Evolutionary conservation across 2,888 invertebrate genomes (phyloP), one percentile per base, ranked within the genome.

Genomic region (Malthinus seriepunctatus): DNA sequence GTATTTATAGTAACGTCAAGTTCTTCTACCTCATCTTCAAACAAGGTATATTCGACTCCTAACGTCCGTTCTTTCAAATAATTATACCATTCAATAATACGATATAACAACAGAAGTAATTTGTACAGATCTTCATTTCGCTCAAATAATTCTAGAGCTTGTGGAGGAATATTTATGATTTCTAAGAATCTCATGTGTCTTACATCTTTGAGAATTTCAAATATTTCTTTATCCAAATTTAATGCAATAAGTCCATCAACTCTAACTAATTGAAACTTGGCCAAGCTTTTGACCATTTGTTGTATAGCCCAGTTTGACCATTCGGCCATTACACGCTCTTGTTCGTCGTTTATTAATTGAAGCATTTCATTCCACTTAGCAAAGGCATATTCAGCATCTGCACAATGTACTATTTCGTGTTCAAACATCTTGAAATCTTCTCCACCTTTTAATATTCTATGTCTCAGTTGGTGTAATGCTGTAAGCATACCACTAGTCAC

Each of bases 21-120:
- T n/a, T 82, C 82, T 1, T 82, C 81, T 60, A 96, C 82, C 77
- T 95, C 93, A 51, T 86, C 83, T 66, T 86, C 82, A 53, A 96
- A 86, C 34, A 96, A 82, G 12, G 87, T 85, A 59, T 86, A 88
- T 78, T 96, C 96, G 0, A 90, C 89, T 51, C 84, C 83, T 45
- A 89, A 86, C 23, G 91, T 87, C n/a, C 86, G 83, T 14, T 81
- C 83, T 47, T 88, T 83, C 39, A 95, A 86, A 63, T 88, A 87
- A 74, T 96, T 96, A 77, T 95, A 95, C 89, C 93, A 88, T 44
- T 86, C 82, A 4, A 86, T 83, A n/a, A 88, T 85, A n/a, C 87
- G 81, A 14, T 72, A 75, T 11, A 82, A 75, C 64, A 78, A 78
- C 37, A 76, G 70, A 8, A 75, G 71, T 12, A 71, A 73, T 12